phyloP scores from a whole-genome alignment of 2,888 invertebrate species.

The Drosophila maculinotata region DNA sequence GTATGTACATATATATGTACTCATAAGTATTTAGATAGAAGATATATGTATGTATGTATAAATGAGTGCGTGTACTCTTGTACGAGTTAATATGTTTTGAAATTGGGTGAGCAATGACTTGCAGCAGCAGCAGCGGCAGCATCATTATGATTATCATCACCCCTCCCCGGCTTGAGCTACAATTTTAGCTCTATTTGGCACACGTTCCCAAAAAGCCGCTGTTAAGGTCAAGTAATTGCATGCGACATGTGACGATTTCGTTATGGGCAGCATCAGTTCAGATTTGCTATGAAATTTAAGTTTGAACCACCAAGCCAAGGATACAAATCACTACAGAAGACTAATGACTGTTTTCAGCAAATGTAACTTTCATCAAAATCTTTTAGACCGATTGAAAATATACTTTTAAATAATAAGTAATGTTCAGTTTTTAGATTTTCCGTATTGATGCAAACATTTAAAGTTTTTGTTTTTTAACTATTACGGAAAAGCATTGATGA shows the following conservation, averaged over 20 bases:
- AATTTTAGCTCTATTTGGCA: conserved; percentile 64
- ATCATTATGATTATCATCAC: conserved; percentile 26
- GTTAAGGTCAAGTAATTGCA: conserved; percentile 67
- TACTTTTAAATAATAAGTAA: too few relatives aligned
- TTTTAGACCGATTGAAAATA: too few relatives aligned
- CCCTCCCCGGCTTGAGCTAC: conserved; percentile 28
- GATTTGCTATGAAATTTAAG: conserved; percentile 22
- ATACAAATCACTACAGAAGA: not conserved
- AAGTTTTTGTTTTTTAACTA: too few relatives aligned
- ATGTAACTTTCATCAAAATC: conserved; percentile 1
- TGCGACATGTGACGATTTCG: conserved; percentile 54
- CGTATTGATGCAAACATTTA: too few relatives aligned
- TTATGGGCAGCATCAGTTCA: conserved; percentile 31
- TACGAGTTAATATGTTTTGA: conserved; percentile 66
- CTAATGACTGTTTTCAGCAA: not conserved
- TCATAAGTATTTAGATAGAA: conserved; percentile 32
- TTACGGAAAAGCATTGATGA: too few relatives aligned
- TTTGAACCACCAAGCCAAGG: conserved; percentile 26
- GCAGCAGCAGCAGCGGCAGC: conserved; percentile 46
- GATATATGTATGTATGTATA: conserved; percentile 1
- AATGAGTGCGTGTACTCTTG: conserved; percentile 10
- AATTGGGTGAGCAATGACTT: conserved; percentile 79
- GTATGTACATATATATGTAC: conserved; percentile 2
- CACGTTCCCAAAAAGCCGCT: conserved; percentile 63
- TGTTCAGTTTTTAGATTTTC: too few relatives aligned